Percentiles rank a stretch among this genome's conserved stretches.
Evolutionary conservation across 2,113 vertebrate species (phyloP).

Genomic region (Phodopus roborovskii): DNA sequence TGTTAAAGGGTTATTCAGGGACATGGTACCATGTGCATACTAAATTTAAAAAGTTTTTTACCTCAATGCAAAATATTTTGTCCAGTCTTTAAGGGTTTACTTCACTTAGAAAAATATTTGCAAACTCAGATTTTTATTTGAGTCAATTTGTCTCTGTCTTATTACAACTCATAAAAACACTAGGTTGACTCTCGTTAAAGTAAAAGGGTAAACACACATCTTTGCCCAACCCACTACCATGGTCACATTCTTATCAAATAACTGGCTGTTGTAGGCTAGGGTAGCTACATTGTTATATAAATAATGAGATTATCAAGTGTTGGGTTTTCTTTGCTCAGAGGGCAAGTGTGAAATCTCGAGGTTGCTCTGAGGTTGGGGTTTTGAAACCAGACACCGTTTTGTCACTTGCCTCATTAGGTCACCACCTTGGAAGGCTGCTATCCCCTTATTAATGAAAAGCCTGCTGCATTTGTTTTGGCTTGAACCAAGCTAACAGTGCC

Average conservation of each 20-base stretch:
- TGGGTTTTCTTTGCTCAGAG: slow-evolving; percentile 27
- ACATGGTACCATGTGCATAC: background rate
- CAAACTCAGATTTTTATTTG: slow-evolving; percentile 31
- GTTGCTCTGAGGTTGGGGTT: background rate
- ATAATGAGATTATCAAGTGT: slow-evolving; percentile 57
- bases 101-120: slow-evolving; percentile 48
- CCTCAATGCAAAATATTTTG: slow-evolving; percentile 26
- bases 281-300: slow-evolving; percentile 29
- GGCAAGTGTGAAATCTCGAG: slow-evolving; percentile 8
- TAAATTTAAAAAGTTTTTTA: background rate
- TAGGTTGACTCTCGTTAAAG: background rate
- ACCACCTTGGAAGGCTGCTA: slow-evolving; percentile 43
- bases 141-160: slow-evolving; percentile 32
- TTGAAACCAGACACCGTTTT: slow-evolving; percentile 46
- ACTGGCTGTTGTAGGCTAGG: background rate
- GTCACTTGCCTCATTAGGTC: slow-evolving; percentile 41
- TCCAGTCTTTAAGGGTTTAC: background rate
- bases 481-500: slow-evolving; percentile 19
- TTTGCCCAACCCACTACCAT: background rate
- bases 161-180: background rate
- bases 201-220: background rate
- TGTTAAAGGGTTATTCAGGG: background rate
- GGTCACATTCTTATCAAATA: slow-evolving; percentile 33
- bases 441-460: slow-evolving; percentile 58
- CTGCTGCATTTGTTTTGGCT: slow-evolving; percentile 69